Percentiles rank a stretch among this genome's conserved stretches.
These are phyloP conservation scores for Pterocles burchelli DNA, from an alignment of 2,113 vertebrate genomes.

Conservation along the genomic window DNA sequence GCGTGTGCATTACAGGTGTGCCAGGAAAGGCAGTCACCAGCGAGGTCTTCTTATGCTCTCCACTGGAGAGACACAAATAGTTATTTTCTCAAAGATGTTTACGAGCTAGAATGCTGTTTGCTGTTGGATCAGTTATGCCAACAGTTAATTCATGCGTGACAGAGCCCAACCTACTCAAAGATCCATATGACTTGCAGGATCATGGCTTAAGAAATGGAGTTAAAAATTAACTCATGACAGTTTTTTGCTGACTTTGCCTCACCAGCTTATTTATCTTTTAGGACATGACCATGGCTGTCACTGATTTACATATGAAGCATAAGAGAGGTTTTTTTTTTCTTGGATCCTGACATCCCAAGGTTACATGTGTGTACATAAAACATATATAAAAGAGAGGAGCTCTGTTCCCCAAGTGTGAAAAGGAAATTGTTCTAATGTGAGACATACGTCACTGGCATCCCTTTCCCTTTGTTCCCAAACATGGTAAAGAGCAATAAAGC, in stretches of 20 bases:
- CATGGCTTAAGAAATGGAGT: neutral
- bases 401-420: conserved; percentile 6
- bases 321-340: neutral
- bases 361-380: neutral
- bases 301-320: neutral
- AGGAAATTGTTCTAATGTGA: conserved; percentile 19
- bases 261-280: neutral
- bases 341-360: neutral
- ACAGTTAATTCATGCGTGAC: neutral
- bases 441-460: neutral
- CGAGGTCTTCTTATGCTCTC: neutral
- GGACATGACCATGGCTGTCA: neutral
- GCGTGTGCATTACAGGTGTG: neutral
- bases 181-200: neutral
- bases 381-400: neutral
- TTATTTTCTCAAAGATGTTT: neutral
- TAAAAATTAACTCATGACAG: neutral
- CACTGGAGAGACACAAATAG: neutral
- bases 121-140: neutral
- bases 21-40: neutral
- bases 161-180: neutral
- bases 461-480: conserved; percentile 64
- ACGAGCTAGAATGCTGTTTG: neutral
- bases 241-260: conserved; percentile 1
- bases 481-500: conserved; percentile 30